A percentile compares a stretch with the other conserved stretches of the same genome.
These are phyloP conservation scores for Nannospalax galili DNA, from an alignment of 2,113 vertebrate species.

Conservation along the genomic window DNA sequence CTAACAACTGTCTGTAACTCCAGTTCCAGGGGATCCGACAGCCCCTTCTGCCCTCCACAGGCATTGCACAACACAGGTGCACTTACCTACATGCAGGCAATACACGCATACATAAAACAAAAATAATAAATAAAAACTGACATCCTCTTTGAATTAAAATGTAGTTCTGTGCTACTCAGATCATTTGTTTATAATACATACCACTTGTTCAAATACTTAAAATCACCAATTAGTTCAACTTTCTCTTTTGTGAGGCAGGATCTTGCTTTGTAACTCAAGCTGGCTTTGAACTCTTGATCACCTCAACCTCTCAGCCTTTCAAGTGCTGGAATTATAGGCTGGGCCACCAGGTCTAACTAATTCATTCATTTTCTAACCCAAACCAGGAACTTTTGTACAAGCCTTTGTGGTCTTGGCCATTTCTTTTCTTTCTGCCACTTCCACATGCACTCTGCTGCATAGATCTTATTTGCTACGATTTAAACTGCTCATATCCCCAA, in stretches of 20 bases:
- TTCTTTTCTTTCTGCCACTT: neutral
- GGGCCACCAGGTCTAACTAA: neutral
- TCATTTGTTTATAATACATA: neutral
- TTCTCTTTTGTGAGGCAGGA: neutral
- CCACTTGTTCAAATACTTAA: slow-evolving; percentile 1
- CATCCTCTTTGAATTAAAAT: neutral
- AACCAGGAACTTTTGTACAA: neutral
- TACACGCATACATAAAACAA: no score
- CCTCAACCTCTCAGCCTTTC: neutral
- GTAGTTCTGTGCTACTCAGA: neutral
- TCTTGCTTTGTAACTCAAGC: neutral
- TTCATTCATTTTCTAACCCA: neutral
- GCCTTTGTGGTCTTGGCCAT: neutral
- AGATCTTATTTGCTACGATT: neutral
- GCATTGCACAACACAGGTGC: no score
- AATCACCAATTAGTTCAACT: neutral
- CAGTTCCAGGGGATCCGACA: no score
- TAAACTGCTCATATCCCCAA: neutral
- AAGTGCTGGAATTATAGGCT: no score
- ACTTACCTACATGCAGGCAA: no score
- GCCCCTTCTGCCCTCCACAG: no score
- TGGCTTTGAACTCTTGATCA: neutral
- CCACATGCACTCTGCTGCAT: neutral
- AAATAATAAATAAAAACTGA: neutral
- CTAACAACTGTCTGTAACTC: no score